These are phyloP conservation scores for Phorcus lineatus DNA, from an alignment of 2,888 invertebrate genomes.

Conservation along the genomic window DNA sequence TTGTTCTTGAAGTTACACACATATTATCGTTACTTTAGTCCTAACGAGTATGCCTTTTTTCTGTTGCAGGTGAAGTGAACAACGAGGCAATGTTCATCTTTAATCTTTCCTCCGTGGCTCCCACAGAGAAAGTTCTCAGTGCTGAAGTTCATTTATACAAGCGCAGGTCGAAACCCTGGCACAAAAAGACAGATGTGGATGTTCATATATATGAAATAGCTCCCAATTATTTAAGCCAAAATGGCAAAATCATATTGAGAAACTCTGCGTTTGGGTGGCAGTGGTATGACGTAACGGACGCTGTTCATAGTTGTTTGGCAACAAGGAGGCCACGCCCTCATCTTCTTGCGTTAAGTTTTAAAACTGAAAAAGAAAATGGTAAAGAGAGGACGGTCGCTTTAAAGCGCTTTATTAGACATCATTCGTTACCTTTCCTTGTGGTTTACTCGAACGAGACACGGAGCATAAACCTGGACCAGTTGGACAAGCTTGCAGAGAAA, in stretches of 20 bases:
- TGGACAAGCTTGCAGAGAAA: constrained; percentile 52
- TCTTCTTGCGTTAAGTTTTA: constrained; percentile 68
- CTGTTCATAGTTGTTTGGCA: constrained; percentile 63
- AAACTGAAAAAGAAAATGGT: constrained; percentile 55
- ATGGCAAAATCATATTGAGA: constrained; percentile 55
- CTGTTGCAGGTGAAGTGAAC: constrained; percentile 71
- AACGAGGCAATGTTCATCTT: constrained; percentile 74
- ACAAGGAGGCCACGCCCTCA: constrained; percentile 51
- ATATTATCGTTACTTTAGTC: background rate
- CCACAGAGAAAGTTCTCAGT: constrained; percentile 70
- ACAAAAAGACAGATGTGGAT: constrained; percentile 49
- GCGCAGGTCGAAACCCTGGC: constrained; percentile 47
- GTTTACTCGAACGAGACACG: constrained; percentile 74
- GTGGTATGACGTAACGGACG: constrained; percentile 69
- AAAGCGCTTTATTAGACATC: constrained; percentile 63
- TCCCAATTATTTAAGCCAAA: constrained; percentile 55
- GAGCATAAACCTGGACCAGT: constrained; percentile 62
- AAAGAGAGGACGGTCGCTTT: constrained; percentile 54
- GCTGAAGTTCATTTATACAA: constrained; percentile 75
- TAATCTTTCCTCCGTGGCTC: constrained; percentile 72
- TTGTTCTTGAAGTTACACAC: background rate
- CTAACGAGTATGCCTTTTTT: background rate
- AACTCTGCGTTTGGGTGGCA: constrained; percentile 69
- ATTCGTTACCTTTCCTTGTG: constrained; percentile 73
- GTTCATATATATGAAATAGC: constrained; percentile 64